Conservation (phyloP, 2,113 vertebrate genomes). For the Drymodes brunneopygia region DNA sequence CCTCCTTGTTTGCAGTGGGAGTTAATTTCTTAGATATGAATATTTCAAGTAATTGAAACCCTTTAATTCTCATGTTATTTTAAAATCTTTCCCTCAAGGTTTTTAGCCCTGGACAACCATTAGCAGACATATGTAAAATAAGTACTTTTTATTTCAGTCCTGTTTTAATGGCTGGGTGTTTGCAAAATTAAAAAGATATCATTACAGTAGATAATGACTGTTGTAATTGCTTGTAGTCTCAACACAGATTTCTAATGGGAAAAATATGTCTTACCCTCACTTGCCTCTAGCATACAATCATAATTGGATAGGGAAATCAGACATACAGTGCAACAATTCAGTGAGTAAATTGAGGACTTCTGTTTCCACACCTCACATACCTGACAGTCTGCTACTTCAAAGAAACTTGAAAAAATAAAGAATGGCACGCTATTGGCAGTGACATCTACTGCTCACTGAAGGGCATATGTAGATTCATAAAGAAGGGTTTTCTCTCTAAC, state of each 20-base stretch:
- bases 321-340: background rate
- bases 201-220: constrained; percentile 23
- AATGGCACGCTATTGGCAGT: background rate
- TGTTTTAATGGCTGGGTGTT: constrained; percentile 1
- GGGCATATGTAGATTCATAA: background rate
- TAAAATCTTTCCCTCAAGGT: background rate
- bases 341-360: background rate
- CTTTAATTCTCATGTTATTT: constrained; percentile 32
- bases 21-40: background rate
- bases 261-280: background rate
- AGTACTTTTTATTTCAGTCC: constrained; percentile 8
- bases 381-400: background rate
- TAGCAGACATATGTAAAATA: background rate
- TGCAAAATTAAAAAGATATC: constrained; percentile 32
- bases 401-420: background rate
- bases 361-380: background rate
- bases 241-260: constrained; percentile 15
- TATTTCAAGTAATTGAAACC: background rate
- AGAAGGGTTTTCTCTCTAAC: background rate
- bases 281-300: background rate
- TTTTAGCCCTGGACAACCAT: background rate
- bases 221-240: constrained; percentile 23
- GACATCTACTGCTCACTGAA: background rate
- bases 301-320: background rate
- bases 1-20: background rate